Base-by-base conservation (phyloP, 2,113 vertebrate genomes). In the Ctenomys sociabilis region DNA sequence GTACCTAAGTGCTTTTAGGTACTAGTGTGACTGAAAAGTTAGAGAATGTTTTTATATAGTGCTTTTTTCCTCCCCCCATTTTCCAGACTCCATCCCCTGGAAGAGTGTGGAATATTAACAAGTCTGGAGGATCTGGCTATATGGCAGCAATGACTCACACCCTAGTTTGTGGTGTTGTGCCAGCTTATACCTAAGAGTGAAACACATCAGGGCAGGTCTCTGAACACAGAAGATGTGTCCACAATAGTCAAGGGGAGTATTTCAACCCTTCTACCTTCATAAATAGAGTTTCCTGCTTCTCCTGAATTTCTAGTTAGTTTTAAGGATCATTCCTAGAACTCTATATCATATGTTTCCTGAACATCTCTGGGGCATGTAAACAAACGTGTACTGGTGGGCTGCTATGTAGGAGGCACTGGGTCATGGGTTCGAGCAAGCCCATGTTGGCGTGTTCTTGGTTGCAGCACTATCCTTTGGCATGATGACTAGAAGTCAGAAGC, bases 1-100 rank as follows among this genome's bases (percentile, higher is more conserved):
- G 91, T 61, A 84, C 63, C 80, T 95, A 75, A 96, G 72, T 78
- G 95, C 70, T 96, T 96, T 91, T 93, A 72, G 77, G 92, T 88
- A 30, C 17, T 82, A 57, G 49, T 52, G 49, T 40, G 75, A 85
- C 0, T 91, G 92, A 73, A 75, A 88, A 95, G 72, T 61, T 92
- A 61, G 70, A 85, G 35, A 94, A 14, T 5, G 37, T 64, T 94
- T 97, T 91, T 88, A 22, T 94, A 59, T 37, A 37, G 72, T 96
- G 37, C 13, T 57, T 21, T 28, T 85, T 81, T 61, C n/a, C n/a
- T 59, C 68, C 45, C 0, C 68, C 45, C 0, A 64, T 10, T 94
- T 77, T 49, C 83, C 19, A 92, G 89, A 66, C 28, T 30, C n/a
- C 5, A 52, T 10, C 43, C n/a, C 26, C 57, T 94, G 75, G 84